Conservation (phyloP, 2,797 vertebrate genomes). For the Oryzias dopingdopingensis region DNA sequence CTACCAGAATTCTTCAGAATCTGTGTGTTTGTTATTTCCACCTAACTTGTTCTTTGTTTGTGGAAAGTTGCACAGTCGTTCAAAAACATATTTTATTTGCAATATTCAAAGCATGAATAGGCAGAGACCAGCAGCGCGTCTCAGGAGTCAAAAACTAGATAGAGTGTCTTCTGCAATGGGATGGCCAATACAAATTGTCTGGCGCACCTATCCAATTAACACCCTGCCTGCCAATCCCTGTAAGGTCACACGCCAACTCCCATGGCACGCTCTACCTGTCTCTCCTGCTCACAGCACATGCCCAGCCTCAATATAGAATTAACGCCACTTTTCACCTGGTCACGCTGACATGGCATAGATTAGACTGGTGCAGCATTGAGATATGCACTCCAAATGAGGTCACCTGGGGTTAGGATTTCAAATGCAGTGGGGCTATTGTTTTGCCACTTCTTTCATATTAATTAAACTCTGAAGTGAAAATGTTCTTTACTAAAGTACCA, state of each 20-base stretch:
- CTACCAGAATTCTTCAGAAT: too few species aligned
- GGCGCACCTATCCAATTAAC: conserved; percentile 97
- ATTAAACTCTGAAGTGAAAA: conserved; percentile 98
- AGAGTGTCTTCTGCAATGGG: conserved; percentile 83
- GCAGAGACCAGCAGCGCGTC: conserved; percentile 66
- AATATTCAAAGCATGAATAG: conserved; percentile 65
- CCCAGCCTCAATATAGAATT: conserved; percentile 92
- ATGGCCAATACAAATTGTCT: conserved; percentile 87
- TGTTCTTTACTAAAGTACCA: conserved; percentile 88
- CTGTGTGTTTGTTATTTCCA: too few species aligned
- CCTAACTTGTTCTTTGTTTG: conserved; percentile 36
- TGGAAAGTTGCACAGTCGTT: conserved; percentile 45
- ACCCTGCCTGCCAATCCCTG: conserved; percentile 90
- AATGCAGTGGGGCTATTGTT: conserved; percentile 84
- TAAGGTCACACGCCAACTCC: conserved; percentile 87
- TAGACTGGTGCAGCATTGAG: conserved; percentile 90
- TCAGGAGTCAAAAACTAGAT: conserved; percentile 80
- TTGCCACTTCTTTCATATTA: conserved; percentile 96
- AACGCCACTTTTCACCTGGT: conserved; percentile 86
- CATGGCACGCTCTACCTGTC: conserved; percentile 86
- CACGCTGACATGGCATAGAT: conserved; percentile 86
- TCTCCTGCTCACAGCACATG: conserved; percentile 83
- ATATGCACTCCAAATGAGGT: conserved; percentile 98
- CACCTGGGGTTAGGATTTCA: conserved; percentile 90
- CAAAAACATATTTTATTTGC: conserved; percentile 59